These are phyloP conservation scores for Sebastes trivittatus DNA, from an alignment of 2,797 vertebrate species.

Conservation along the genomic window DNA sequence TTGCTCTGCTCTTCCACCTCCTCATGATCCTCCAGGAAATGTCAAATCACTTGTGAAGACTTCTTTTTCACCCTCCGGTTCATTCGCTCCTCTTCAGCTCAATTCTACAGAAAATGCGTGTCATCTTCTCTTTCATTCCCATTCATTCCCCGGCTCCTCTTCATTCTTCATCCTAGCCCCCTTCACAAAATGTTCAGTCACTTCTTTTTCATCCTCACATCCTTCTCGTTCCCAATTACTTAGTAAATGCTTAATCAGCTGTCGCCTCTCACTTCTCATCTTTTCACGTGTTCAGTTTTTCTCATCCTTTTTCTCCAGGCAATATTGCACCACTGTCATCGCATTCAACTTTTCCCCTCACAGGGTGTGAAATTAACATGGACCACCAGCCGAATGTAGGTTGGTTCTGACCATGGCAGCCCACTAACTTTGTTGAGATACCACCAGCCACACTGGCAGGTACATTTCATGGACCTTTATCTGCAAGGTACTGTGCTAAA, in stretches of 20 bases:
- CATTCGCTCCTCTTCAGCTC: conserved; percentile 45
- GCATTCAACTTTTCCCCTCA: conserved; percentile 14
- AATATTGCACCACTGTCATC: conserved; percentile 21
- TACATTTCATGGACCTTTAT: background rate
- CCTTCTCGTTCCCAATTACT: conserved; percentile 50
- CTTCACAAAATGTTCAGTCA: conserved; percentile 57
- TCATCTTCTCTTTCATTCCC: conserved; percentile 50
- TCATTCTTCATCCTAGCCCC: conserved; percentile 42
- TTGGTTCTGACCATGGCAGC: background rate
- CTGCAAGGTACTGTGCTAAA: background rate
- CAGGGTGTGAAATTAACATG: conserved; percentile 17
- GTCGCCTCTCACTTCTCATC: conserved; percentile 38
- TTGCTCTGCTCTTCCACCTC: conserved; percentile 32
- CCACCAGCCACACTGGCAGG: background rate
- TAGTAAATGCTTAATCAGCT: conserved; percentile 59
- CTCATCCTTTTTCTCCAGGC: conserved; percentile 4
- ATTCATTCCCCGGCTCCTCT: conserved; percentile 44
- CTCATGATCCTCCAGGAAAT: conserved; percentile 48
- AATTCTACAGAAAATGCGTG: conserved; percentile 38
- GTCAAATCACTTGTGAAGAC: conserved; percentile 46
- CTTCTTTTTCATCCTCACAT: conserved; percentile 51
- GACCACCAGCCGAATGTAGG: conserved; percentile 1
- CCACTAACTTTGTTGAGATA: background rate
- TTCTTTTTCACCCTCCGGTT: conserved; percentile 31
- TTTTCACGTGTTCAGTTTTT: conserved; percentile 22